Evolutionary conservation across 2,797 vertebrate species (phyloP), one percentile per base, ranked within the genome.

Genomic region (Antrozous pallidus): DNA sequence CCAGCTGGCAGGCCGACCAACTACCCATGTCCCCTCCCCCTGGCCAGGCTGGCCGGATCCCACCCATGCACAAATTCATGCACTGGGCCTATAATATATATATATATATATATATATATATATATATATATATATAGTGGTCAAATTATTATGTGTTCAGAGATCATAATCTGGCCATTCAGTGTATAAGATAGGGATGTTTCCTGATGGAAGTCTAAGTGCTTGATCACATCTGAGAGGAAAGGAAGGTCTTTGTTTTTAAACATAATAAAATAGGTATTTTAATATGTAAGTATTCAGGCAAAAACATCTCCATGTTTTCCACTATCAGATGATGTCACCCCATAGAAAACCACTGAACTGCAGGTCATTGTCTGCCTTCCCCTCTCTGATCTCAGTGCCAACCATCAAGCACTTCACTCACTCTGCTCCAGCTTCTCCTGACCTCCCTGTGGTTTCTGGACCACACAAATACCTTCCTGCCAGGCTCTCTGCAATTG

Each of bases 251-350:
- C 42, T 86, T 79, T 61, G 8, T 51, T 83, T 75, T 58, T 58
- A 26, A 26, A 56, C 61, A 28, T 20, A 87, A 74, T 74, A 94
- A 95, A 79, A 45, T 26, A 49, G 4, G 31, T 38, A 70, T 73
- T 71, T 92, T 63, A 83, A 63, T 8, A 75, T 17, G 7, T 73
- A 86, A 91, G n/a, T 36, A 69, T 61, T 42, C n/a, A 90, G 24
- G 69, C 9, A 17, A 69, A 88, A 82, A 73, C 24, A 70, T 22
- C 56, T 63, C 38, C 38, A 5, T 1, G 24, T 61, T 45, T 74
- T 93, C 28, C 8, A 9, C 54, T 69, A 5, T 14, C 28, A 20
- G 47, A n/a, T 24, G 54, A 24, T 2, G 20, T 24, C 38, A 73
- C 40, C 70, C 26, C 70, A 31, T 18, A 31, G 70, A 45, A 45